These are phyloP conservation scores for Lycopodina hypogea DNA, from an alignment of 37 sponge, comb jelly and placozoan genomes.

Conservation along the genomic window DNA sequence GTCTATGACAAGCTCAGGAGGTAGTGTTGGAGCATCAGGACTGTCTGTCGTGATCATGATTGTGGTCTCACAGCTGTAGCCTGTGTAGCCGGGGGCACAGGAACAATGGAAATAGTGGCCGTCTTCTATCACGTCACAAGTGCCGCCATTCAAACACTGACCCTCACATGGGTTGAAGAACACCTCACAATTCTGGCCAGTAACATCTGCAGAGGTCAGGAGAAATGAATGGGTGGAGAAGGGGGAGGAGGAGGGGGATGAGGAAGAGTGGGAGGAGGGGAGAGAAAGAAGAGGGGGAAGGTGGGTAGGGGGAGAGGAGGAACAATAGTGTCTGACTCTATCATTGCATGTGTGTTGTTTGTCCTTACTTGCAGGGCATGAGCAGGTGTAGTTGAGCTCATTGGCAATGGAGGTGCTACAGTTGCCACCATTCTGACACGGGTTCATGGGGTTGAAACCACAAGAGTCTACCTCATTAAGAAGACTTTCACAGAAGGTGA, in stretches of 20 bases:
- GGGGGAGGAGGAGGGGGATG: neutral
- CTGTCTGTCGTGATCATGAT: constrained; percentile 17
- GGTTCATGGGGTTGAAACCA: neutral
- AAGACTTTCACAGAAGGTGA: neutral
- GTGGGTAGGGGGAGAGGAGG: neutral
- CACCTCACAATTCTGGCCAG: constrained; percentile 45
- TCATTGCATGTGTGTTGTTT: neutral
- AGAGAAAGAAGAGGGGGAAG: neutral
- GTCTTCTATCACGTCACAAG: constrained; percentile 18
- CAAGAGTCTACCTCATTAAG: neutral
- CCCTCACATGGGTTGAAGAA: constrained; percentile 29
- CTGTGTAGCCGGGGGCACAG: constrained; percentile 35
- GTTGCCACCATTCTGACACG: constrained; percentile 28
- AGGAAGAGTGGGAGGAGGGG: no score
- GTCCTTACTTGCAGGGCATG: constrained; percentile 26
- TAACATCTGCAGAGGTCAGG: constrained; percentile 16
- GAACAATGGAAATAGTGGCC: constrained; percentile 33
- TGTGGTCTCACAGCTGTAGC: constrained; percentile 30
- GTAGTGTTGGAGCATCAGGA: neutral
- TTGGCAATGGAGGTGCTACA: neutral
- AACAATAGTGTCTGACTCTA: neutral
- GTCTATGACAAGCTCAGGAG: neutral
- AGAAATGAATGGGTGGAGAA: neutral
- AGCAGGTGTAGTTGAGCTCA: constrained; percentile 29
- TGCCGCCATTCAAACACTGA: constrained; percentile 52